These are phyloP conservation scores for Cinclus mexicanus DNA, from an alignment of 2,113 vertebrate genomes.

Conservation along the genomic window DNA sequence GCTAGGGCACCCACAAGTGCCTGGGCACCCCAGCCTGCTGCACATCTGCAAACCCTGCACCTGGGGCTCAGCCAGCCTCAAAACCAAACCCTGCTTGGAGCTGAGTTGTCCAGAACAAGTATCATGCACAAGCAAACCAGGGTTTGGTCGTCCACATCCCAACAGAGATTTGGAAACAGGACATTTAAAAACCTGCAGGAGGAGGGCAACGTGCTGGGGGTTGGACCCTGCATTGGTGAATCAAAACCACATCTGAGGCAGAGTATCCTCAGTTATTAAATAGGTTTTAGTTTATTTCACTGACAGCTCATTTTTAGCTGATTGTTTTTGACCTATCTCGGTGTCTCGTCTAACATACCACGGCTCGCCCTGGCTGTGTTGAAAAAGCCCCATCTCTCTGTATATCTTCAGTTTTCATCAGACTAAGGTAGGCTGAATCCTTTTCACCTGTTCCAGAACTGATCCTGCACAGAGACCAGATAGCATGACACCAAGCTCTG, in stretches of 20 bases:
- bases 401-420: background rate
- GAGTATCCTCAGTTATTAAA: background rate
- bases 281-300: background rate
- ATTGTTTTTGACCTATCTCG: background rate
- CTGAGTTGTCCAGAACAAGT: background rate
- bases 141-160: background rate
- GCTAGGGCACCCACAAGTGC: background rate
- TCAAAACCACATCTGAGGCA: background rate
- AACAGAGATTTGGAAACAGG: background rate
- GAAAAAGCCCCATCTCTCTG: background rate
- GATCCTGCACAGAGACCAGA: background rate
- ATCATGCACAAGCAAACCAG: fast-evolving
- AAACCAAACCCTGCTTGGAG: background rate
- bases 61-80: background rate
- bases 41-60: fast-evolving
- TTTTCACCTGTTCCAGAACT: background rate
- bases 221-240: background rate
- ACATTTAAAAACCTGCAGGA: background rate
- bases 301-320: background rate
- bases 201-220: fast-evolving
- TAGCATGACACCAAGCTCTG: background rate
- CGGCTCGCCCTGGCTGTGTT: fast-evolving
- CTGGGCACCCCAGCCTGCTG: background rate
- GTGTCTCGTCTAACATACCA: background rate
- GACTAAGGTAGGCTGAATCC: background rate